A percentile compares a stretch with the other conserved stretches of the same genome.
These are phyloP conservation scores for Nothocercus julius DNA, from an alignment of 2,113 vertebrate species.

Conservation along the genomic window DNA sequence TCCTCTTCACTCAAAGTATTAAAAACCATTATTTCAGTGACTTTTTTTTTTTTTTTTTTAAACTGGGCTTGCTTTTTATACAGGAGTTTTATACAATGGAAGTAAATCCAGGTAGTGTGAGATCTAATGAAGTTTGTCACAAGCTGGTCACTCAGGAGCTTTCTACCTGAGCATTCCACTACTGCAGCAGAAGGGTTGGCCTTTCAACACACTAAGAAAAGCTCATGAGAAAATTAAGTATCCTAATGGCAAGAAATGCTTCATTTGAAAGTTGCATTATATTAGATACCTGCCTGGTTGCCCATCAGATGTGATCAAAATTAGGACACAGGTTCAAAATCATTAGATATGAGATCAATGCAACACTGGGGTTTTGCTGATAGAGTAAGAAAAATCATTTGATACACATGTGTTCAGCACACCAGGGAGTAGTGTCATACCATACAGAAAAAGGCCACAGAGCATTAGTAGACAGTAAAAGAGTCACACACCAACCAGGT, in stretches of 20 bases:
- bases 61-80: background rate
- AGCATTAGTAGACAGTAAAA: background rate
- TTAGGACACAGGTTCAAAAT: background rate
- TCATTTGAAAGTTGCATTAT: background rate
- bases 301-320: background rate
- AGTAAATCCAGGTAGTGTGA: background rate
- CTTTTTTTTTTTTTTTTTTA: background rate
- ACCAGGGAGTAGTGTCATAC: background rate
- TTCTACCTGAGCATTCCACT: background rate
- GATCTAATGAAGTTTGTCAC: background rate
- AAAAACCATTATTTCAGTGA: background rate
- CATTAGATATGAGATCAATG: background rate
- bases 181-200: background rate
- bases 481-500: background rate
- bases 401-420: background rate
- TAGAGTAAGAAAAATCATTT: background rate
- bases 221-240: background rate
- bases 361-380: background rate
- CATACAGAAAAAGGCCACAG: background rate
- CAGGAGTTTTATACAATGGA: background rate
- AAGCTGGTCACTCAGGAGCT: background rate
- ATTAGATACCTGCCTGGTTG: background rate
- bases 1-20: background rate
- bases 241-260: background rate
- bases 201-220: background rate